Base-by-base conservation (phyloP, 92 coral and sea anemone genomes). In the Diadumene lineata region DNA sequence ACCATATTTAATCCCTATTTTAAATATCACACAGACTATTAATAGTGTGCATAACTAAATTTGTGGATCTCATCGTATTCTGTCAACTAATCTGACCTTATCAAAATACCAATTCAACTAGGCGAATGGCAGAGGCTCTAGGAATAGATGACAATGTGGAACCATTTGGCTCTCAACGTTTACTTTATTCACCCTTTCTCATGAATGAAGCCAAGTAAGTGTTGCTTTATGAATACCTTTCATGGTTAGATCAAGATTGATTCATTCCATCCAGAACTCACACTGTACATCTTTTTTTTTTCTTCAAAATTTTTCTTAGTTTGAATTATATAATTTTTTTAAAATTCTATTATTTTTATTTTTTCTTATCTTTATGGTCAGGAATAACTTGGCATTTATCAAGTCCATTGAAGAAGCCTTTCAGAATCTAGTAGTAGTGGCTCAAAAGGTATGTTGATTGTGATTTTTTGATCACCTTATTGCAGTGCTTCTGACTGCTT, bases 91-190 rank as follows among this genome's bases (percentile, higher is more conserved):
- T n/a, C n/a, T n/a, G n/a, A n/a, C n/a, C n/a, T 38, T 30, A 62
- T 55, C 64, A 79, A 18, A 28, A 38, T 3, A 9, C 19, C 2
- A 53, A 9, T 53, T 13, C 26, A 22, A 60, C 26, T 76, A 93
- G 97, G 68, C 83, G 89, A 11, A 50, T 94, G 11, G 98, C 97
- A 10, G 97, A 91, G 67, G 98, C 98, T n/a, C 85, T 94, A 16
- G 71, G 81, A 17, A 86, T 94, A 23, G 94, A 87, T 66, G 83
- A 81, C 43, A 82, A 86, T 17, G 86, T 84, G 18, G 33, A 73
- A 32, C 72, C 91, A 15, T 76, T 81, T 55, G 66, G 65, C 17
- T 70, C 69, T 66, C 68, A 83, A 11, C 90, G 78, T 17, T 50
- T 77, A 55, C 44, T 71, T 17, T 92, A 68, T 68, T 92, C 93